phyloP scores from a whole-genome alignment of 2,888 invertebrate species.

The Lutraria lutraria region DNA sequence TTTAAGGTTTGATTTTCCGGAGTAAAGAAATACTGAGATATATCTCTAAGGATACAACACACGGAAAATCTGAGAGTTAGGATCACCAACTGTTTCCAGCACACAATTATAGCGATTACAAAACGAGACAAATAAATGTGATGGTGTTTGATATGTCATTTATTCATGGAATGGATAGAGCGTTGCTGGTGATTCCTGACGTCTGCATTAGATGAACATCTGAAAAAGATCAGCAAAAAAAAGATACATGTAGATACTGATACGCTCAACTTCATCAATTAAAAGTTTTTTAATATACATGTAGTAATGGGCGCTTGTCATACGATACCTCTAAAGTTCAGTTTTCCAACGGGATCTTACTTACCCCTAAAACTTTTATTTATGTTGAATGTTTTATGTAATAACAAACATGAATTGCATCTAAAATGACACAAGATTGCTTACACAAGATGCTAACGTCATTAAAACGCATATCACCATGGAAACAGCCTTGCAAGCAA shows the following conservation, averaged over 20 bases:
- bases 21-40: no score
- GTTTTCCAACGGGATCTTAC: neutral
- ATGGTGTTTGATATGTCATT: neutral
- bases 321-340: neutral
- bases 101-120: no score
- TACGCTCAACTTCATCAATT: neutral
- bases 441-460: no score
- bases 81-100: no score
- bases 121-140: no score
- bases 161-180: neutral
- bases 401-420: neutral
- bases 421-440: no score
- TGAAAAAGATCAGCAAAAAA: neutral
- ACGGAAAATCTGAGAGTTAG: no score
- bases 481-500: no score
- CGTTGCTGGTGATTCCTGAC: slow-evolving; percentile 5
- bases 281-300: neutral
- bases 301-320: neutral
- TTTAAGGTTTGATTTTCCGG: no score
- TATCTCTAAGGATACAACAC: no score
- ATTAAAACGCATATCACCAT: no score
- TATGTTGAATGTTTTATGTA: neutral
- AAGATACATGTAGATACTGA: neutral
- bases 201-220: neutral
- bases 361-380: neutral